Conservation (phyloP, 2,113 vertebrate genomes). For the Scartelaos histophorus region DNA sequence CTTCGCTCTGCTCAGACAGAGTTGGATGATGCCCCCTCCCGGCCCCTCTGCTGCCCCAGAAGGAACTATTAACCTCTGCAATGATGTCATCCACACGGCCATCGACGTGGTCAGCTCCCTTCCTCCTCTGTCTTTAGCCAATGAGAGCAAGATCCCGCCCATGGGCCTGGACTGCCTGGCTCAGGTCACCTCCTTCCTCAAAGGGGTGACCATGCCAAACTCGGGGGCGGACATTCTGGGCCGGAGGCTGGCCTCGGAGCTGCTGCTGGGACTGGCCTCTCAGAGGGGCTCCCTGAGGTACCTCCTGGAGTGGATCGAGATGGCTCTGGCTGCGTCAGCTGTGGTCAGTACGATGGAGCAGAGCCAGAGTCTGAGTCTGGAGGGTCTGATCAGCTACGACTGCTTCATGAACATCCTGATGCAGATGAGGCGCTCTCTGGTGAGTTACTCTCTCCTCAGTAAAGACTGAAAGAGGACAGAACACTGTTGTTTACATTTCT, state of each 20-base stretch:
- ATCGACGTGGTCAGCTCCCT: conserved; percentile 94
- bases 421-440: conserved; percentile 98
- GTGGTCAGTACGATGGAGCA: conserved; percentile 89
- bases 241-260: conserved; percentile 89
- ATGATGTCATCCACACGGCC: conserved; percentile 92
- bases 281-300: conserved; percentile 92
- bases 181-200: conserved; percentile 94
- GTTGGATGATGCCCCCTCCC: conserved; percentile 89
- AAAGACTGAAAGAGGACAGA: not conserved
- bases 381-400: conserved; percentile 94
- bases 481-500: not conserved
- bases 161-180: conserved; percentile 98
- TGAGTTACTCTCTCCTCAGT: conserved; percentile 59
- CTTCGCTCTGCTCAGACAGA: conserved; percentile 93
- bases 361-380: conserved; percentile 79
- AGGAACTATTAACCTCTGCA: conserved; percentile 87
- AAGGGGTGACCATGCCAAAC: conserved; percentile 95
- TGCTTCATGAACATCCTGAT: conserved; percentile 96
- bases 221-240: conserved; percentile 93
- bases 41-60: conserved; percentile 44
- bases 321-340: conserved; percentile 91
- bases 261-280: conserved; percentile 91
- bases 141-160: conserved; percentile 95
- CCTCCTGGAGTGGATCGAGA: conserved; percentile 92
- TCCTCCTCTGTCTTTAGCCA: conserved; percentile 90